These are phyloP conservation scores for Microhierax caerulescens DNA, from an alignment of 2,797 vertebrate species.

Conservation along the genomic window DNA sequence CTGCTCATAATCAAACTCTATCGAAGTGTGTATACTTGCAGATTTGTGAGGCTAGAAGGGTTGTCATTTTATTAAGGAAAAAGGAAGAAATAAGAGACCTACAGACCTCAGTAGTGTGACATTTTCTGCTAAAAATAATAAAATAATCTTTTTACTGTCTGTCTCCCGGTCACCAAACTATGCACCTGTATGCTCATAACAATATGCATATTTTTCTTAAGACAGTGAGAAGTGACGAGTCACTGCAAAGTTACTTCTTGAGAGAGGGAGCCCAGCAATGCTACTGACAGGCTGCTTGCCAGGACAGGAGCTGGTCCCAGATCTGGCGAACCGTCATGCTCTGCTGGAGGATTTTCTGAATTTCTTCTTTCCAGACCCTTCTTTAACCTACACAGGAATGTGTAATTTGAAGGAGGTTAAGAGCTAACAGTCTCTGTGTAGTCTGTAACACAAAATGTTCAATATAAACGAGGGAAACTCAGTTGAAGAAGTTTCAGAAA, in stretches of 20 bases:
- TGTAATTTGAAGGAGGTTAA: neutral
- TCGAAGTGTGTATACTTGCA: neutral
- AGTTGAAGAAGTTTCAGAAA: neutral
- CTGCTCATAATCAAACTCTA: neutral
- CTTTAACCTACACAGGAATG: neutral
- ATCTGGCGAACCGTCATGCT: neutral
- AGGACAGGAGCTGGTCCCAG: neutral
- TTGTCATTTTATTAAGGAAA: neutral
- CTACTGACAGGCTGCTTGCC: neutral
- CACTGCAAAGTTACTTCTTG: neutral
- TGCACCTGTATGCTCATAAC: neutral
- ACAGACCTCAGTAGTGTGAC: neutral
- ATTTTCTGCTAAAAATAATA: neutral
- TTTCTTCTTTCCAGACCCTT: neutral
- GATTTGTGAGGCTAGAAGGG: neutral
- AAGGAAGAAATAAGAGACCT: neutral
- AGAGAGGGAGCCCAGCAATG: neutral
- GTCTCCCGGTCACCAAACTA: neutral
- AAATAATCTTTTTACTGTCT: neutral
- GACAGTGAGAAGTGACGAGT: neutral
- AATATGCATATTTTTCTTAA: neutral
- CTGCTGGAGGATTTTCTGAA: neutral
- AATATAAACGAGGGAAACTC: neutral
- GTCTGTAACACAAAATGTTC: neutral
- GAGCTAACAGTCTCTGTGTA: neutral